Evolutionary conservation across 2,113 vertebrate species (phyloP).

Genomic region (Puntigrus tetrazona): DNA sequence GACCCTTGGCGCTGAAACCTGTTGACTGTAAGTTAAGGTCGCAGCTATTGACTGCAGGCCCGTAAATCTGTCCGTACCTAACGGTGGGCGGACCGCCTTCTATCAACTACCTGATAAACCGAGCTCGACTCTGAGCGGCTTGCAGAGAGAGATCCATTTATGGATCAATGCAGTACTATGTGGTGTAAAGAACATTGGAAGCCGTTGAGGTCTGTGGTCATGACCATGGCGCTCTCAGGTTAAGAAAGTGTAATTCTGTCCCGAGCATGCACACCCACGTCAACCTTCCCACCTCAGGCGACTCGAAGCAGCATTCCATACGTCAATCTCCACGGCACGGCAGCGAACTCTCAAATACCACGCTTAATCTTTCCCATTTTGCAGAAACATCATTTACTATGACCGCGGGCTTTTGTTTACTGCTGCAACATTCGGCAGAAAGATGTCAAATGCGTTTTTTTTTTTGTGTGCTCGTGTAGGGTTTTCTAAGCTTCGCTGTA

Average conservation of each 20-base stretch:
- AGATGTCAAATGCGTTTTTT: not conserved
- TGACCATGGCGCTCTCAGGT: not conserved
- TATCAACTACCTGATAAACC: constrained; percentile 25
- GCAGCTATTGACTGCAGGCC: constrained; percentile 24
- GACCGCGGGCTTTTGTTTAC: not conserved
- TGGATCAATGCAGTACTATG: not conserved
- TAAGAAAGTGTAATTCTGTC: constrained; percentile 15
- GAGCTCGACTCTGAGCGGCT: not conserved
- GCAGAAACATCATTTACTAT: not conserved
- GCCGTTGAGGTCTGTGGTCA: constrained; percentile 42
- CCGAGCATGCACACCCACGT: constrained; percentile 3
- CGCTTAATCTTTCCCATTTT: constrained; percentile 41
- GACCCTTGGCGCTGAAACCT: constrained; percentile 42
- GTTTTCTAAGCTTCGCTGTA: not conserved
- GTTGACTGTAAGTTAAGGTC: constrained; percentile 32
- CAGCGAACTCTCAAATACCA: constrained; percentile 20
- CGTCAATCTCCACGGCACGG: not conserved
- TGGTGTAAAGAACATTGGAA: not conserved
- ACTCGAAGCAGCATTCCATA: constrained; percentile 34
- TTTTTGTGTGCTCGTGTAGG: not conserved
- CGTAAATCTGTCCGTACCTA: constrained; percentile 37
- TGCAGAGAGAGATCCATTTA: constrained; percentile 10
- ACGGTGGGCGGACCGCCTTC: not conserved
- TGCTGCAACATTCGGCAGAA: constrained; percentile 1
- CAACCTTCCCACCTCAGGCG: constrained; percentile 31